Conservation (phyloP, 1,140 invertebrate species). For the Tetramorium simillimum region DNA sequence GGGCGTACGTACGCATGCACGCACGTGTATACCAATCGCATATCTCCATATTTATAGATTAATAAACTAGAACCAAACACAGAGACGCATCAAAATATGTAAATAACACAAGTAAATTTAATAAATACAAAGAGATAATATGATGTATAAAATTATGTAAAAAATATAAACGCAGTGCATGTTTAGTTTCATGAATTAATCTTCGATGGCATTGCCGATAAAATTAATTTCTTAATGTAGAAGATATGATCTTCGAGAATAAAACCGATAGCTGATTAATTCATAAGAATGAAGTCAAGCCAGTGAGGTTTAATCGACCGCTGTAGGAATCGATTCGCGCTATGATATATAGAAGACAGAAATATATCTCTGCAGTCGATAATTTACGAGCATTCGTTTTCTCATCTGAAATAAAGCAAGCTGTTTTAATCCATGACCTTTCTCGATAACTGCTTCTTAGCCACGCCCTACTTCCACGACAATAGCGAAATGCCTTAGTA, state of each 20-base stretch:
- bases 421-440: conserved; percentile 47
- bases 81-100: background rate
- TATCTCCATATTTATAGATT: background rate
- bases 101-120: background rate
- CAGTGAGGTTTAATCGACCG: background rate
- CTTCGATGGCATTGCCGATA: background rate
- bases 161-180: background rate
- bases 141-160: background rate
- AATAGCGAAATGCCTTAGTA: conserved; percentile 16
- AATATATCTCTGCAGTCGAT: background rate
- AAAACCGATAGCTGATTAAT: background rate
- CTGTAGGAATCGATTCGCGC: background rate
- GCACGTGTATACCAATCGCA: background rate
- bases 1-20: background rate
- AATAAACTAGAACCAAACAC: background rate
- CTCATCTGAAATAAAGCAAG: background rate
- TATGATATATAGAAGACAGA: background rate
- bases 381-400: conserved; percentile 33
- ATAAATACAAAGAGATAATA: background rate
- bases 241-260: background rate
- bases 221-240: background rate
- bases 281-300: background rate
- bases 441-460: background rate
- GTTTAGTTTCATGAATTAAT: background rate
- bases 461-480: conserved; percentile 43